These are phyloP conservation scores for Eulithis prunata DNA, from an alignment of 2,888 invertebrate genomes.

Conservation along the genomic window DNA sequence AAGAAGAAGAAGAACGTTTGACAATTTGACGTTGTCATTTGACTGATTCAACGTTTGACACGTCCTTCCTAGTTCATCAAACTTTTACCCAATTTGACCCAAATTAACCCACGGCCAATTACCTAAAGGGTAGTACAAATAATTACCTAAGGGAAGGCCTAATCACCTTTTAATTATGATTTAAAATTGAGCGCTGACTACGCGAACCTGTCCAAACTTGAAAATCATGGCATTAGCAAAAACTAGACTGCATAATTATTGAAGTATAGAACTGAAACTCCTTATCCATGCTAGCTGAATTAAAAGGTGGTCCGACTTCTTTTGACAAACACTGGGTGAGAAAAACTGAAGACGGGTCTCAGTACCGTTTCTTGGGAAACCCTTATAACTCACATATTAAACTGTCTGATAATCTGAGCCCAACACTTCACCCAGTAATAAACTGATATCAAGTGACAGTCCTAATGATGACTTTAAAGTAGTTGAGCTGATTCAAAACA, in stretches of 20 bases:
- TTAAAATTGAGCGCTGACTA: constrained; percentile 23
- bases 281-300: background rate
- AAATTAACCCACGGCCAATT: constrained; percentile 23
- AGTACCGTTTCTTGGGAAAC: too few relatives aligned
- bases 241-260: background rate
- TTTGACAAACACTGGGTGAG: too few relatives aligned
- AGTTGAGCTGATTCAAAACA: too few relatives aligned
- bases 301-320: too few relatives aligned
- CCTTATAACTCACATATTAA: too few relatives aligned
- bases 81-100: constrained; percentile 12
- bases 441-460: too few relatives aligned
- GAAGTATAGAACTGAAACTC: constrained; percentile 13
- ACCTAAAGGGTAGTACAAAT: constrained; percentile 24
- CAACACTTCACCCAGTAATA: too few relatives aligned
- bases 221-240: constrained; percentile 16
- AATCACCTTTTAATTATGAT: constrained; percentile 36
- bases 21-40: background rate
- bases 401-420: too few relatives aligned
- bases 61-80: constrained; percentile 5
- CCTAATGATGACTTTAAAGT: too few relatives aligned
- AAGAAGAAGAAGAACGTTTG: too few relatives aligned
- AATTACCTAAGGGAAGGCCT: constrained; percentile 25
- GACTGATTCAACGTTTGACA: constrained; percentile 1
- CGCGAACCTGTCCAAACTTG: constrained; percentile 27
- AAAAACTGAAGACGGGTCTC: too few relatives aligned